Evolutionary conservation across 2,888 invertebrate species (phyloP), one percentile per base, ranked within the genome.

Genomic region (Boloria selene): DNA sequence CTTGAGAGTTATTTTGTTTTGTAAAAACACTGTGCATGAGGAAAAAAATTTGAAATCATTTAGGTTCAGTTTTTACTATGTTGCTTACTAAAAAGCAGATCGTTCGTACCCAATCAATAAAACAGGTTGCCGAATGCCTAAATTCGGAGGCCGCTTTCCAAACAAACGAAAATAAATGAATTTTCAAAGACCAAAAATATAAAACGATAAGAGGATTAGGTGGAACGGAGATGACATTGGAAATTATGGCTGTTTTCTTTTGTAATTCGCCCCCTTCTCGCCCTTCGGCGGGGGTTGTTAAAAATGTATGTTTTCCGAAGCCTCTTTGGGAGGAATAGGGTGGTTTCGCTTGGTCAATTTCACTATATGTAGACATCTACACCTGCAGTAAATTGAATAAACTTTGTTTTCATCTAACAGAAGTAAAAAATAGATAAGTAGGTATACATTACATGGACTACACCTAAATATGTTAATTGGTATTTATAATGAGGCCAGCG

Each of bases 161-260:
- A 88, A 90, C 88, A 90, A 91, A 89, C 89, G 84, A 88, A 88
- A 90, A 90, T 87, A 90, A 90, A 91, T 90, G 88, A 92, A 90
- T 90, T 91, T 90, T 91, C 90, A 89, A 87, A 89, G 88, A 84
- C 86, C 88, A 80, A 89, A 90, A 91, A 88, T 91, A 89, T 90
- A 89, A 82, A 90, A 88, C 89, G 89, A 88, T 91, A 92, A 92
- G 91, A 91, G 86, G 92, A 92, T 92, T 91, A 92, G 86, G 87
- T 83, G 87, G 88, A 88, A 86, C 90, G 90, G 91, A 91, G 90
- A 92, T 92, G 92, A 91, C 92, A 90, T 90, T 92, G 90, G 91
- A 91, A 91, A 92, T 92, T 92, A 91, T 91, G 92, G 90, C 83
- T 90, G 90, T 91, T 91, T 92, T 90, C 90, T 88, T 91, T 92